phyloP scores from a whole-genome alignment of 2,888 invertebrate species.

The Drosophila acutilabella region DNA sequence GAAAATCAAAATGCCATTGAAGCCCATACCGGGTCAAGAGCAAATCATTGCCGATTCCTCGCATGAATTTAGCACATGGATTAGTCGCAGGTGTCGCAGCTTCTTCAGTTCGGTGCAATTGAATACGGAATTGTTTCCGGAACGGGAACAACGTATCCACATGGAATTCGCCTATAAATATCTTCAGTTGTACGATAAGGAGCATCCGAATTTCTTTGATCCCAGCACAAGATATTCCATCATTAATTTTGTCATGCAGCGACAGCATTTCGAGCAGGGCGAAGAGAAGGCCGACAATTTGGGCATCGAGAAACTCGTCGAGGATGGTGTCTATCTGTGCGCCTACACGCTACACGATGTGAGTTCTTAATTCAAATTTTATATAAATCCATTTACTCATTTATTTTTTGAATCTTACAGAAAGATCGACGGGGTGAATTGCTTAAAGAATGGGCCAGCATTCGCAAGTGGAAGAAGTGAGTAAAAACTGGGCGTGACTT shows the following conservation, averaged over 20 bases:
- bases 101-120: constrained; percentile 87
- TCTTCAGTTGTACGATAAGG: constrained; percentile 89
- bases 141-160: constrained; percentile 88
- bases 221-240: constrained; percentile 88
- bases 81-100: constrained; percentile 85
- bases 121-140: constrained; percentile 88
- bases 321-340: constrained; percentile 88
- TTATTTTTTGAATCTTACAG: constrained; percentile 14
- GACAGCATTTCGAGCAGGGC: constrained; percentile 88
- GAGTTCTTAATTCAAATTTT: constrained; percentile 75
- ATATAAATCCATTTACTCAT: not conserved
- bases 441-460: constrained; percentile 89
- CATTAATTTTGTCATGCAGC: constrained; percentile 90
- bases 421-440: constrained; percentile 76
- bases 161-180: constrained; percentile 90
- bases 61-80: constrained; percentile 84
- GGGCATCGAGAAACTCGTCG: constrained; percentile 89
- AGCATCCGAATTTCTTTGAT: constrained; percentile 89
- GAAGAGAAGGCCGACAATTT: constrained; percentile 84
- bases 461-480: constrained; percentile 89
- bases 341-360: constrained; percentile 92
- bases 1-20: constrained; percentile 91
- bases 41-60: constrained; percentile 76
- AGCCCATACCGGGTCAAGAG: constrained; percentile 85
- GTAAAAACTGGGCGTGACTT: constrained; percentile 15